These are phyloP conservation scores for Physella acuta DNA, from an alignment of 1,140 invertebrate species.

Conservation along the genomic window DNA sequence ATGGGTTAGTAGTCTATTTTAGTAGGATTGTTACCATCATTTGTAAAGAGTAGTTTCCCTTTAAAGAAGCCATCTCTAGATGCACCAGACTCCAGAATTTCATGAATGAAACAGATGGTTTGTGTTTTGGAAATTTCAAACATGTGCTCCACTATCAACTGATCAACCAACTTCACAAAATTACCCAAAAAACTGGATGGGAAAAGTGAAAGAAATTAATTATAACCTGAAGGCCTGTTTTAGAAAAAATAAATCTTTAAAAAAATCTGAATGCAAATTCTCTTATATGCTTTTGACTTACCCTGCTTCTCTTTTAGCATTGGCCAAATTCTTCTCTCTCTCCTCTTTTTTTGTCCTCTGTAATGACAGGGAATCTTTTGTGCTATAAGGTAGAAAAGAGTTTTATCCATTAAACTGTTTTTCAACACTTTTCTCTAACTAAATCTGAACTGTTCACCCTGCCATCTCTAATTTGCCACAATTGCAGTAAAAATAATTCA, in stretches of 20 bases:
- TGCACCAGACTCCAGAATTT: conserved; percentile 38
- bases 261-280: no score
- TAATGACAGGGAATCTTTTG: conserved; percentile 56
- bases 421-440: no score
- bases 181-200: conserved; percentile 50
- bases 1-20: no score
- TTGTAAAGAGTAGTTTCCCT: conserved; percentile 47
- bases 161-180: conserved; percentile 56
- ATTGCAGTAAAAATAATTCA: no score
- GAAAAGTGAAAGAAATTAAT: conserved; percentile 16
- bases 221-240: background rate
- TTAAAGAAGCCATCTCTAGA: conserved; percentile 50
- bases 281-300: conserved; percentile 27
- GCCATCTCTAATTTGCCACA: no score
- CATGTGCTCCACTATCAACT: conserved; percentile 56
- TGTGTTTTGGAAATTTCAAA: conserved; percentile 50
- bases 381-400: conserved; percentile 37
- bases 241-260: no score
- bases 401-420: background rate
- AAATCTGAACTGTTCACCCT: conserved; percentile 1
- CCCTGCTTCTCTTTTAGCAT: conserved; percentile 51
- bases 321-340: conserved; percentile 48
- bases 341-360: conserved; percentile 53
- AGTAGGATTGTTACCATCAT: no score
- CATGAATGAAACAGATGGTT: conserved; percentile 44